These are phyloP conservation scores for Rhynchonycteris naso DNA, from an alignment of 2,797 vertebrate genomes.

Conservation along the genomic window DNA sequence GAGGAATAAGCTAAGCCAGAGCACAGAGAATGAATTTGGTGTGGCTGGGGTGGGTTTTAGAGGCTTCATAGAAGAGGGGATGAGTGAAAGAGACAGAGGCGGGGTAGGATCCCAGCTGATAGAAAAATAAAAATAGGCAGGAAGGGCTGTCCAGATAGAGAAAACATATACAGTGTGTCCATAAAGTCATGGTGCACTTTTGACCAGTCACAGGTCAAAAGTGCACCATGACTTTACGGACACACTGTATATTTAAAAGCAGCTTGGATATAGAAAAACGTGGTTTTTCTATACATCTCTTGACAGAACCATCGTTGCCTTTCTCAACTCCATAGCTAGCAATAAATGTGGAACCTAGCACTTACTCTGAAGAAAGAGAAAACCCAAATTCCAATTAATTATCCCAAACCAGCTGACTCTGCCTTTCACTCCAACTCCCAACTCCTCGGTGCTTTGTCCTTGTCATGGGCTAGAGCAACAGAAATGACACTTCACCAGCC, in stretches of 20 bases:
- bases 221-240: no score
- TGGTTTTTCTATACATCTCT: neutral
- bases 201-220: no score
- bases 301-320: neutral
- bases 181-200: no score
- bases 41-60: neutral
- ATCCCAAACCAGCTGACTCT: neutral
- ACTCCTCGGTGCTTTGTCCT: neutral
- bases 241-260: no score
- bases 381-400: neutral
- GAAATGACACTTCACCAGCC: neutral
- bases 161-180: no score
- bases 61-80: neutral
- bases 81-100: neutral
- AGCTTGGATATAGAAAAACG: neutral
- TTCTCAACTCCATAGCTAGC: neutral
- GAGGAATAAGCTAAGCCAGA: neutral
- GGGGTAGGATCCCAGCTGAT: neutral
- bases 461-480: fast-evolving
- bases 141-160: neutral
- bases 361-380: neutral
- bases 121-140: neutral
- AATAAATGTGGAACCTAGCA: neutral
- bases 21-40: neutral
- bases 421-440: neutral